Evolutionary conservation across 2,113 vertebrate genomes (phyloP).

Genomic region (Monarcha castaneiventris): DNA sequence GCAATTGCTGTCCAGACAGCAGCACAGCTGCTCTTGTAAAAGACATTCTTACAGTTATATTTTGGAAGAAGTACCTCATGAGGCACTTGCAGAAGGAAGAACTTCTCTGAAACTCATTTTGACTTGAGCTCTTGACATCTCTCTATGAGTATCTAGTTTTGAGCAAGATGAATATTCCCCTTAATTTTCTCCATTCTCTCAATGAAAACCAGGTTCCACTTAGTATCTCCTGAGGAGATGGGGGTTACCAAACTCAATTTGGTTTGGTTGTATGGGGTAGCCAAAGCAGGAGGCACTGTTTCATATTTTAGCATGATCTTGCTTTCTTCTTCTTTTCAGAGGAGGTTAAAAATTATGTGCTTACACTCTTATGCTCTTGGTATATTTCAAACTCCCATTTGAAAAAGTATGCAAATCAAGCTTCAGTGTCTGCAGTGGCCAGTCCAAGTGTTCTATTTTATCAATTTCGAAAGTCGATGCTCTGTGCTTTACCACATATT

Average conservation of each 20-base stretch:
- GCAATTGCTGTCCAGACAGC: neutral
- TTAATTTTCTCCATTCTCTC: neutral
- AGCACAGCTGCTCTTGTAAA: neutral
- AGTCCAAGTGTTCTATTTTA: neutral
- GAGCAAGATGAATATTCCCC: neutral
- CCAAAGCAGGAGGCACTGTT: neutral
- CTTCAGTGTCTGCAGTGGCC: neutral
- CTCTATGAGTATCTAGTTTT: accelerated
- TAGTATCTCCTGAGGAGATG: neutral
- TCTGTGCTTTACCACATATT: constrained; percentile 3
- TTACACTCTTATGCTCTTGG: neutral
- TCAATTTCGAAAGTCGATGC: neutral
- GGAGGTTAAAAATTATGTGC: accelerated
- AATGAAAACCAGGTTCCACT: neutral
- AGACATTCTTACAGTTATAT: neutral
- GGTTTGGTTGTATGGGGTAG: neutral
- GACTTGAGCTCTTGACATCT: neutral
- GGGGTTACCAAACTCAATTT: neutral
- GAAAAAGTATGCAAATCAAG: neutral
- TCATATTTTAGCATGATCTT: neutral
- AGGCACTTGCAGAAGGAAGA: neutral
- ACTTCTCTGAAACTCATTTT: neutral
- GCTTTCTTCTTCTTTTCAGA: neutral
- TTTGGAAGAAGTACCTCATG: neutral
- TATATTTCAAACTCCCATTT: neutral